phyloP scores from a whole-genome alignment of 2,797 vertebrate species.

The Poecilia wingei region DNA sequence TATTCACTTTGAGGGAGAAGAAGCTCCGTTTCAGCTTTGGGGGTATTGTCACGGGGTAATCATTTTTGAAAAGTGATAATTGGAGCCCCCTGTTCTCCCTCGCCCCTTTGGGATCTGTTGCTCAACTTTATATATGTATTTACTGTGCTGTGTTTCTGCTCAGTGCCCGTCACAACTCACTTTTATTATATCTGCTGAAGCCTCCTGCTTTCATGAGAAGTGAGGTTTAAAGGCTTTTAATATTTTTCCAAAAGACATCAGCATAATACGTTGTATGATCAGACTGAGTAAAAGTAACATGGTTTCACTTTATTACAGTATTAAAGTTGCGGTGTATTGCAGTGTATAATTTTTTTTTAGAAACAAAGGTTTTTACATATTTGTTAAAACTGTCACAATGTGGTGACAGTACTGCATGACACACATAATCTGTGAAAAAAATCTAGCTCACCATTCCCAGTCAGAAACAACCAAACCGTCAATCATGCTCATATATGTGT shows the following conservation, averaged over 20 bases:
- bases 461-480: neutral
- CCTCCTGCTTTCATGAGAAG: constrained; percentile 56
- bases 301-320: neutral
- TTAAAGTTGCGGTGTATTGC: neutral
- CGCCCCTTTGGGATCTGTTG: constrained; percentile 67
- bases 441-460: neutral
- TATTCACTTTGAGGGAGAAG: constrained; percentile 81
- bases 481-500: neutral
- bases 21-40: constrained; percentile 75
- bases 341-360: neutral
- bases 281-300: neutral
- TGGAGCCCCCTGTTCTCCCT: constrained; percentile 58
- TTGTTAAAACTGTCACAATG: neutral
- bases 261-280: neutral
- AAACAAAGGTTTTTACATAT: neutral
- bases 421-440: neutral
- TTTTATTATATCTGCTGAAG: constrained; percentile 60
- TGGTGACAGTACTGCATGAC: no score
- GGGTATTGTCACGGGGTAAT: constrained; percentile 80
- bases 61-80: constrained; percentile 79
- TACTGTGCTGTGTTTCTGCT: constrained; percentile 66
- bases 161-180: constrained; percentile 72
- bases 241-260: constrained; percentile 46
- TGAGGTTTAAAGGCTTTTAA: constrained; percentile 40
- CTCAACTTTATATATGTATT: constrained; percentile 75